Conservation (phyloP, 2,113 vertebrate species). For the Globicephala melas region DNA sequence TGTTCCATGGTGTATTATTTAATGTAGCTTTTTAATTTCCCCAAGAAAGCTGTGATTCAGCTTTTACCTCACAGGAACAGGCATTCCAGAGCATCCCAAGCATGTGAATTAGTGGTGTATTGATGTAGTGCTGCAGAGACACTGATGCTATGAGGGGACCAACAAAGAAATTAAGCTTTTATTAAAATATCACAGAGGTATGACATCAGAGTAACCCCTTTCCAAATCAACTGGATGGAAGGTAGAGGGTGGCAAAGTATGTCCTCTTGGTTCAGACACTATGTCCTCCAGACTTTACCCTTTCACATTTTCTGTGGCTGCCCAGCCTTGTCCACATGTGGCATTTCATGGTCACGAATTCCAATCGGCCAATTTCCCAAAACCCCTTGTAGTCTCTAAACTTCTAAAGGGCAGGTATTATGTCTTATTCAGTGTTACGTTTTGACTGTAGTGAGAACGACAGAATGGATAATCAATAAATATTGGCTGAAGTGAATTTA, state of each 20-base stretch:
- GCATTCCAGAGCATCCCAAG: accelerated
- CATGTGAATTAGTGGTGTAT: accelerated
- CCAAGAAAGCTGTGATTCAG: too few relatives aligned
- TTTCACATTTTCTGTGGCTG: accelerated
- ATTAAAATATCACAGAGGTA: accelerated
- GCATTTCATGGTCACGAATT: not conserved
- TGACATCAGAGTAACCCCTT: accelerated
- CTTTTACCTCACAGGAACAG: not conserved
- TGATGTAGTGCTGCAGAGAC: accelerated
- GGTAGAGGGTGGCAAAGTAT: accelerated
- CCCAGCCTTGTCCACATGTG: accelerated
- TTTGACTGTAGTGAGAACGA: not conserved
- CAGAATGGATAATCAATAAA: not conserved
- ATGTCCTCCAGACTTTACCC: accelerated
- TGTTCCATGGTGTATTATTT: not conserved
- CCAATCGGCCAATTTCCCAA: not conserved
- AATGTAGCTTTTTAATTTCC: not conserved
- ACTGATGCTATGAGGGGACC: not conserved
- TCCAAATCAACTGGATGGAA: not conserved
- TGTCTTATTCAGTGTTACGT: not conserved
- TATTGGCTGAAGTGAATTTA: conserved; percentile 30
- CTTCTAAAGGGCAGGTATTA: not conserved
- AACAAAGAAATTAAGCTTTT: not conserved
- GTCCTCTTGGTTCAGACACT: not conserved
- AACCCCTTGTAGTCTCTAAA: too few relatives aligned